A percentile compares a stretch with the other conserved stretches of the same genome.
phyloP scores from a whole-genome alignment of 2,113 vertebrate genomes.

The Alligator sinensis region DNA sequence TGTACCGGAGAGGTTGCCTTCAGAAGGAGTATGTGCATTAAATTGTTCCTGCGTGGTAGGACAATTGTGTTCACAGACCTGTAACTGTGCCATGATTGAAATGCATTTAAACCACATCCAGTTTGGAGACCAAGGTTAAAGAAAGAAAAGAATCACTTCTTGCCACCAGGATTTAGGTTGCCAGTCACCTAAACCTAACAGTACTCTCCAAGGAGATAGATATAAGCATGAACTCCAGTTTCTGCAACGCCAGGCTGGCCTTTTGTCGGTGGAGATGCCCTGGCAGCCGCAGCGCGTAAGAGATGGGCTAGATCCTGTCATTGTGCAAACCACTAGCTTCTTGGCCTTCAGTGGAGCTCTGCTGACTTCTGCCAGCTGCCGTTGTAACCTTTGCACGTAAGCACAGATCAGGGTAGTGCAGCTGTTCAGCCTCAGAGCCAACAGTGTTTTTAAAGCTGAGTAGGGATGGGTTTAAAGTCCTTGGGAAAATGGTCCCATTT shows the following conservation, averaged over 20 bases:
- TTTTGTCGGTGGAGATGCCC: background rate
- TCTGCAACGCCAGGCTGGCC: background rate
- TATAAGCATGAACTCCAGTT: too few relatives aligned
- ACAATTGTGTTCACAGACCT: background rate
- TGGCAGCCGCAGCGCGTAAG: background rate
- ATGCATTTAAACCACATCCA: too few relatives aligned
- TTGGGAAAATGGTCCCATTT: background rate
- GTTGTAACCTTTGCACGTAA: background rate
- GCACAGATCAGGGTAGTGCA: background rate
- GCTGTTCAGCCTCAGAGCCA: background rate
- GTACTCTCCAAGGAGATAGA: too few relatives aligned
- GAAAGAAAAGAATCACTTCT: background rate
- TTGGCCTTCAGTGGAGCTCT: background rate
- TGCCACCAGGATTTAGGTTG: background rate
- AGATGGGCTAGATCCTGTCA: background rate
- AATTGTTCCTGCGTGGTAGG: background rate
- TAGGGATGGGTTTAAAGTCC: background rate
- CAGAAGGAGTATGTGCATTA: too few relatives aligned
- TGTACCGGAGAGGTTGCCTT: rapidly evolving
- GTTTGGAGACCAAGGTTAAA: background rate
- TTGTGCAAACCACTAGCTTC: background rate
- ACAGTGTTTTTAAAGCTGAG: background rate
- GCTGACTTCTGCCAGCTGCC: background rate
- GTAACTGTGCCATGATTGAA: background rate
- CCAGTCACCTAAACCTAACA: background rate